Evolutionary conservation across 2,888 invertebrate species (phyloP).

Genomic region (Trissolcus brochymenae): DNA sequence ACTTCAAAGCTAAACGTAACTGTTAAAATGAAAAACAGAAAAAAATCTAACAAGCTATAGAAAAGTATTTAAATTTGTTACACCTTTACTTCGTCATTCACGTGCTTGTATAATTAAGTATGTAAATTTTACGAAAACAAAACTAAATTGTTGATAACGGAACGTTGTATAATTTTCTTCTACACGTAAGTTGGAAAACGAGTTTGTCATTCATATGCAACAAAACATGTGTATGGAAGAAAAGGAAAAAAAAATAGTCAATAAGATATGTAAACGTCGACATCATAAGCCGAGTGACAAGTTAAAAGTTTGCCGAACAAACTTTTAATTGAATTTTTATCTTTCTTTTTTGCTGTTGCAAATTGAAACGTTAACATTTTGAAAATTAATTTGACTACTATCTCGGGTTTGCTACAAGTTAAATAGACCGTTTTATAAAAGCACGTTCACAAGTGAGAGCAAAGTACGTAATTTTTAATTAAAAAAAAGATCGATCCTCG

Average conservation of each 20-base stretch:
- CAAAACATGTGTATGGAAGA: conserved; percentile 1
- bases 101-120: neutral
- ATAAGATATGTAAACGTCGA: neutral
- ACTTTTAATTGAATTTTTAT: conserved; percentile 7
- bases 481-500: conserved; percentile 10
- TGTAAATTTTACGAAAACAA: conserved; percentile 3
- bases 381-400: conserved; percentile 17
- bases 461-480: too few species aligned
- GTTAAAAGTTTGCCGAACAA: conserved; percentile 17
- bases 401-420: conserved; percentile 9
- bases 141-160: conserved; percentile 8
- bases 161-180: neutral
- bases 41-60: neutral
- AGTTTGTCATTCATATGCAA: conserved; percentile 8
- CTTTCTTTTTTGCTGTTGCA: neutral
- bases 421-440: conserved; percentile 3
- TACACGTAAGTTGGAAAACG: neutral
- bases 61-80: conserved; percentile 1
- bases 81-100: neutral
- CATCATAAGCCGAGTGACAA: conserved; percentile 7
- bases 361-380: conserved; percentile 17
- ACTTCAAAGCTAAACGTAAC: too few species aligned
- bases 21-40: too few species aligned
- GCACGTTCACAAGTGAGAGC: neutral
- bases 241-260: conserved; percentile 6